phyloP scores from a whole-genome alignment of 2,888 invertebrate species.

The Sphecodes monilicornis region DNA sequence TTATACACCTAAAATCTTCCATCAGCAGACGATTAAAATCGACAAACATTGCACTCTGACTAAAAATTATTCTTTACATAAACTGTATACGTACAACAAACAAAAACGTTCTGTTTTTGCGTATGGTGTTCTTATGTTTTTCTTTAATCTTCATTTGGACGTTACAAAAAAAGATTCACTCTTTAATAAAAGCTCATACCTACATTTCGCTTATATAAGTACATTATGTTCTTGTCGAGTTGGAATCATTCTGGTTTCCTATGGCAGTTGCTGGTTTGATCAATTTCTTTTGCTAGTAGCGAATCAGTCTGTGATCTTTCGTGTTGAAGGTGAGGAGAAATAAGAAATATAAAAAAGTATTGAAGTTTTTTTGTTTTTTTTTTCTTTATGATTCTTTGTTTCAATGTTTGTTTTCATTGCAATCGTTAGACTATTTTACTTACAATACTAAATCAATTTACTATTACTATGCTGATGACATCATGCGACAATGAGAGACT shows the following conservation, averaged over 20 bases:
- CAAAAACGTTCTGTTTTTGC: constrained; percentile 14
- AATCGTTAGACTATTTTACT: constrained; percentile 69
- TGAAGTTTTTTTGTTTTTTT: constrained; percentile 52
- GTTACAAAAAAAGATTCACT: constrained; percentile 31
- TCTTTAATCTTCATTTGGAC: background rate
- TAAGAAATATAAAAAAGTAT: constrained; percentile 74
- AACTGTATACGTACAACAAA: constrained; percentile 30
- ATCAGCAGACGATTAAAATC: constrained; percentile 15
- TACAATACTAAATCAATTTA: constrained; percentile 72
- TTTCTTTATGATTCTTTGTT: constrained; percentile 66
- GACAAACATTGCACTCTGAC: constrained; percentile 19
- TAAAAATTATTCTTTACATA: constrained; percentile 13
- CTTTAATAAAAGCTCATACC: constrained; percentile 69
- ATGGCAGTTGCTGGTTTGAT: constrained; percentile 79
- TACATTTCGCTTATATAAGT: constrained; percentile 60
- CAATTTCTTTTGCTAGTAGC: constrained; percentile 47
- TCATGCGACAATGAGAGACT: constrained; percentile 59
- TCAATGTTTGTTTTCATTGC: constrained; percentile 63
- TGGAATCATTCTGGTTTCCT: constrained; percentile 68
- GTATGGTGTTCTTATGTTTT: background rate
- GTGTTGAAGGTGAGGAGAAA: constrained; percentile 75
- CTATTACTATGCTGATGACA: constrained; percentile 63
- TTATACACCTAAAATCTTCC: constrained; percentile 50
- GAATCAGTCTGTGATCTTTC: constrained; percentile 55
- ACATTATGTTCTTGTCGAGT: constrained; percentile 51